phyloP scores from a whole-genome alignment of 2,797 vertebrate genomes.

The Chrosomus eos region DNA sequence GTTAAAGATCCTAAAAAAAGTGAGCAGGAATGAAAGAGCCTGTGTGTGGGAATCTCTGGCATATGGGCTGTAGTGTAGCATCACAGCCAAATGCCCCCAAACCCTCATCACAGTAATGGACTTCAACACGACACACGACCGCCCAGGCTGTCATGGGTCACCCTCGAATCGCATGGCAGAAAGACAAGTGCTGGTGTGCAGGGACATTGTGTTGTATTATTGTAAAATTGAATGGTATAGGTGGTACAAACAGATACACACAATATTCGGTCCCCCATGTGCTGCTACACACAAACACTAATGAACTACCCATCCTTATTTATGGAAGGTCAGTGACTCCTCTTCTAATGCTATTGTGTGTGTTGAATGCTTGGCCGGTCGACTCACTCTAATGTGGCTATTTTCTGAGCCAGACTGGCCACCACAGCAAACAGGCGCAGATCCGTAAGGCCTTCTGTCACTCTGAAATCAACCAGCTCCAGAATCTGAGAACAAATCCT shows the following conservation, averaged over 20 bases:
- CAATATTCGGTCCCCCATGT: slow-evolving; percentile 10
- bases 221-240: not conserved
- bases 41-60: slow-evolving; percentile 81
- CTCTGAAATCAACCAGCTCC: slow-evolving; percentile 91
- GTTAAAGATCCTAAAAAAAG: slow-evolving; percentile 62
- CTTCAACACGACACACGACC: slow-evolving; percentile 46
- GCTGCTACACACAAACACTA: not conserved
- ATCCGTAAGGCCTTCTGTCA: slow-evolving; percentile 94
- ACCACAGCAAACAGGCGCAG: slow-evolving; percentile 90
- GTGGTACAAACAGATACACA: slow-evolving; percentile 43
- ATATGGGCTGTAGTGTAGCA: slow-evolving; percentile 70
- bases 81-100: slow-evolving; percentile 61
- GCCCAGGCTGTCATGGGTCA: slow-evolving; percentile 39
- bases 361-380: slow-evolving; percentile 22
- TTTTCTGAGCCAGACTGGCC: slow-evolving; percentile 91
- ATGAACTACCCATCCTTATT: slow-evolving; percentile 53
- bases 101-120: slow-evolving; percentile 63
- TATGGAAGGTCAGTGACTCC: slow-evolving; percentile 69
- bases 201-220: not conserved
- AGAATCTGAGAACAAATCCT: slow-evolving; percentile 80
- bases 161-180: not conserved
- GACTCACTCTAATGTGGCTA: slow-evolving; percentile 90
- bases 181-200: slow-evolving; percentile 1
- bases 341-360: slow-evolving; percentile 49
- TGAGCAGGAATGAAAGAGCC: slow-evolving; percentile 62